These are phyloP conservation scores for Melipona quadrifasciata DNA, from an alignment of 1,140 invertebrate species.

Conservation along the genomic window DNA sequence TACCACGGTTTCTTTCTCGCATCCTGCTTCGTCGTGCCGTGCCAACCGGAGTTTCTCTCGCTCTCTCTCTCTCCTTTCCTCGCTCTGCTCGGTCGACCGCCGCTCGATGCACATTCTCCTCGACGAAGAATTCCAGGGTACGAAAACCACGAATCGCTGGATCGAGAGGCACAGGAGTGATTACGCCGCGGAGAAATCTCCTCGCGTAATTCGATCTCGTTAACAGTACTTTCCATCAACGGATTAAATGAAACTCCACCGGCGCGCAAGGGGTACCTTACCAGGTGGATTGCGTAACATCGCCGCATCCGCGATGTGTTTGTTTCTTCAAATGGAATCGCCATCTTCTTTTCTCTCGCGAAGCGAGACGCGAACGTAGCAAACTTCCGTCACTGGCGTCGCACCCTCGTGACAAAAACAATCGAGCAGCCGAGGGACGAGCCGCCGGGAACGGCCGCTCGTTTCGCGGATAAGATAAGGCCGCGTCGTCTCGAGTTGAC, in stretches of 20 bases:
- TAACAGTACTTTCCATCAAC: neutral
- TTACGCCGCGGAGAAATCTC: neutral
- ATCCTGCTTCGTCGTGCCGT: conserved; percentile 18
- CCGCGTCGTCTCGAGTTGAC: conserved; percentile 49
- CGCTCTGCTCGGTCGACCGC: conserved; percentile 8
- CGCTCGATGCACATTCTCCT: conserved; percentile 55
- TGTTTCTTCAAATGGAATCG: neutral
- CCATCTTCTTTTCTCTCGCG: too few species aligned
- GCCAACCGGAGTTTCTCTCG: neutral
- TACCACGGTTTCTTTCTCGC: neutral
- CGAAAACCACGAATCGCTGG: conserved; percentile 51
- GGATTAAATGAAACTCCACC: neutral
- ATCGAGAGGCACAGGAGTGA: conserved; percentile 5
- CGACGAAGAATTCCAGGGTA: conserved; percentile 48
- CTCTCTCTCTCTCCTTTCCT: conserved; percentile 4
- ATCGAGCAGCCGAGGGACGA: conserved; percentile 27
- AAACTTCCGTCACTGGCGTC: conserved; percentile 4
- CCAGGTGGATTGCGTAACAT: neutral
- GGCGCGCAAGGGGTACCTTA: neutral
- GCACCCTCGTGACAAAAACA: neutral
- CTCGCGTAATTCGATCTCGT: conserved; percentile 2
- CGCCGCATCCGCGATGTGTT: neutral
- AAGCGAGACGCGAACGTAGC: too few species aligned
- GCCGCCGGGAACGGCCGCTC: conserved; percentile 49
- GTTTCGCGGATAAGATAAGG: conserved; percentile 66